Evolutionary conservation across 2,113 vertebrate genomes (phyloP), one percentile per base, ranked within the genome.

Genomic region (Peromyscus maniculatus): DNA sequence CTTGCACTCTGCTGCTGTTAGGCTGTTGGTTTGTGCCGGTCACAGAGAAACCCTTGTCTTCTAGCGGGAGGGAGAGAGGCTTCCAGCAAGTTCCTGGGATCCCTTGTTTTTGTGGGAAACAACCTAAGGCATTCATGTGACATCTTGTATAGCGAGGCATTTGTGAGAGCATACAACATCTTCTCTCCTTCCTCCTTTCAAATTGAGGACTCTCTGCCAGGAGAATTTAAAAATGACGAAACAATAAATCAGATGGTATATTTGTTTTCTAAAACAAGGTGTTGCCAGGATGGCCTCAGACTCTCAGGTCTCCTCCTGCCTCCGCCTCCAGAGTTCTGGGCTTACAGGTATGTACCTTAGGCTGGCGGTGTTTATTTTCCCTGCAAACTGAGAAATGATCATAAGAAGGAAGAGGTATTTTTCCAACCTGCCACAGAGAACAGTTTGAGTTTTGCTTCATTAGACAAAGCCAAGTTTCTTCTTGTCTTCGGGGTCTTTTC

Each of bases 111-210:
- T 21, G 7, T 46, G 43, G 31, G 9, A 26, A 69, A 62, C 36
- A 39, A 8, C 36, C 22, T 7, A 57, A 74, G 33, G 46, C 16
- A 5, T 52, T 39, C 84, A 15, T 31, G 64, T 36, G 43, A 5
- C 33, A 24, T 46, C 64, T n/a, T 77, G 66, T n/a, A 12, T 33
- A 11, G 12, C 28, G 94, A 12, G 31, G 16, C 3, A 0, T 21
- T 2, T 7, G 57, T 26, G 39, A 49, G 49, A 21, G 33, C 8
- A 15, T 2, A 7, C 11, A 6, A 0, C 31, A 16, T 64, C 2
- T 33, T n/a, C 3, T 0, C 39, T 15, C 36, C 33, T 93, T 28
- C 57, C 31, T 21, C 22, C 11, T 71, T 75, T 78, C 55, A 55
- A 46, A 72, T 9, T 8, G 67, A 62, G 91, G 21, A n/a, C 28